Base-by-base conservation (phyloP, 2,797 vertebrate genomes). In the Danio aesculapii region DNA sequence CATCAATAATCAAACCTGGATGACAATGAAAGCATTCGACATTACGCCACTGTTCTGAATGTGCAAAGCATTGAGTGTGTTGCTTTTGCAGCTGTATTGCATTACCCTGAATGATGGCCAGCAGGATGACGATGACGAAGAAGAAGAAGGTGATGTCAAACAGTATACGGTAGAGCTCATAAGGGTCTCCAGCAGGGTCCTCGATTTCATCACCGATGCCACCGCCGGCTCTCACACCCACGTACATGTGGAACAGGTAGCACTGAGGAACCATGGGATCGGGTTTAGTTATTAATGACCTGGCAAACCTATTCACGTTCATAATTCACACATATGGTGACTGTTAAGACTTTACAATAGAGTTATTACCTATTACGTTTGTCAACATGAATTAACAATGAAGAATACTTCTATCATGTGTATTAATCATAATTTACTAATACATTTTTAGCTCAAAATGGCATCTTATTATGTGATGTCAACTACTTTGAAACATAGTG, bases 101-200 rank as follows among this genome's bases (percentile, higher is more conserved):
- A 30, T 8, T 93, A 99, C 98, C 98, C 96, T 99, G 98, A 91
- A 99, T 99, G 91, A 99, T 99, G 90, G 98, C 98, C 92, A 99
- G 90, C 81, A 99, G 91, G 90, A 99, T 99, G 93, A 99, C 98
- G n/a, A 99, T 98, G 89, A 99, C 97, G 1, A 99, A 99, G 94
- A 99, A 99, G 95, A 99, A 99, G 92, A 99, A 99, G n/a, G 98
- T 99, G 89, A 99, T 99, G 92, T 99, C 98, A 21, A 99, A 99
- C 89, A 99, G 95, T 85, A 99, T 99, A 85, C 98, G 96, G 87
- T 98, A 99, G 88, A 99, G 97, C 90, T 99, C 98, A 0, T 97
- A 99, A 17, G 97, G 96, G 85, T 99, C 98, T 53, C 98, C 98
- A 13, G 98, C 98, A 6, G 98, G 98, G 88, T 99, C 98, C 90